Base-by-base conservation (phyloP, 2,113 vertebrate species). In the Piliocolobus tephrosceles region DNA sequence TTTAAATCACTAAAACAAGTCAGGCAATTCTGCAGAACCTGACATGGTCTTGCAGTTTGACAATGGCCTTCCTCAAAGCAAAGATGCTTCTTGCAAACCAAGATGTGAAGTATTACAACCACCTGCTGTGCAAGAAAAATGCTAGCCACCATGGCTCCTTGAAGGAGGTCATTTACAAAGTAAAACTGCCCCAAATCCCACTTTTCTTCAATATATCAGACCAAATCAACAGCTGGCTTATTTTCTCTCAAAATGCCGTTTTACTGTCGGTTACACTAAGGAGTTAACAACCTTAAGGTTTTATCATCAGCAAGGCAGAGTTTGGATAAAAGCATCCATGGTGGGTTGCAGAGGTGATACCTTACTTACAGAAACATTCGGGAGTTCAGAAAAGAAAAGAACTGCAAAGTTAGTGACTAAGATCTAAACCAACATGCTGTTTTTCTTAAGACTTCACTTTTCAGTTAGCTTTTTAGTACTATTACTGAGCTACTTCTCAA, bases 11-110 rank as follows among this genome's bases (percentile, higher is more conserved):
- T 66, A 40, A 85, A 50, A 80, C 32, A 68, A 79, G 38, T 12
- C 57, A 72, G 66, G 66, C 64, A 95, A 61, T 73, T 45, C 55
- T 5, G 75, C 93, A 88, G 66, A 89, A 72, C 10, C 20, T 64
- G 57, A 82, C 68, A 66, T 1, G 8, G 52, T 43, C 66, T 38
- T 30, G 47, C 50, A 73, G 27, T 82, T 32, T n/a, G n/a, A 88
- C 79, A 72, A 80, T 3, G 52, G n/a, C 50, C 72, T 94, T 76
- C 68, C 80, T 93, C 40, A 84, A 1, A 23, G 8, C 9, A 43
- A 83, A 87, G 52, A 93, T 45, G 43, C 61, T 75, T 95, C 85
- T 72, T 40, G 78, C 43, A 82, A 90, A 95, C 38, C 76, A 64
- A 58, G 30, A 70, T 3, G 20, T 35, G 20, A 88, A 94, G 25